These are phyloP conservation scores for Drosophila vallismaia DNA, from an alignment of 2,888 invertebrate species.

Conservation along the genomic window DNA sequence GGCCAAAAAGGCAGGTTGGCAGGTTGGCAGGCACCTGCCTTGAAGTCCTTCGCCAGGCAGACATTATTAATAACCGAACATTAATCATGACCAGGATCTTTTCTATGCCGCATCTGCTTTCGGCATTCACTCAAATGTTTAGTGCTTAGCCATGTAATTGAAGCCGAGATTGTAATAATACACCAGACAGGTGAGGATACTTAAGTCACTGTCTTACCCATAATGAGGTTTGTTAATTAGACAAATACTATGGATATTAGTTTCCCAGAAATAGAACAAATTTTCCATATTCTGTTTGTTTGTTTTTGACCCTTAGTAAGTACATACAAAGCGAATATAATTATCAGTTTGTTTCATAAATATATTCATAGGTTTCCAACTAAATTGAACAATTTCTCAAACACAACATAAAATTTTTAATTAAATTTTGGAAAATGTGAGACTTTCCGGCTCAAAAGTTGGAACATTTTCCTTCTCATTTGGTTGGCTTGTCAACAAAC, in stretches of 20 bases:
- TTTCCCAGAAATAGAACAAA: not conserved
- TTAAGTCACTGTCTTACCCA: constrained; percentile 17
- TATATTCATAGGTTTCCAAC: constrained; percentile 5
- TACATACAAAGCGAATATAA: not conserved
- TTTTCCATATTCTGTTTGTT: not conserved
- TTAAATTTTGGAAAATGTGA: constrained; percentile 32
- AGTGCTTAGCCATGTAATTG: constrained; percentile 64
- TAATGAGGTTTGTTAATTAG: constrained; percentile 28
- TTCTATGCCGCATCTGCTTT: constrained; percentile 56
- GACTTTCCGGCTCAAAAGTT: not conserved
- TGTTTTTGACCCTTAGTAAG: not conserved
- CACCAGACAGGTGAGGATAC: constrained; percentile 39
- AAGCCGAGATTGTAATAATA: constrained; percentile 55
- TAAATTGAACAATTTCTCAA: constrained; percentile 13
- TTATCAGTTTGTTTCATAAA: constrained; percentile 1
- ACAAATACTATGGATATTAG: constrained; percentile 4
- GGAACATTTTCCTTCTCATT: constrained; percentile 65
- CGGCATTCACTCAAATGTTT: constrained; percentile 59
- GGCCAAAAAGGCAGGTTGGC: constrained; percentile 52
- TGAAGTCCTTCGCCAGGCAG: constrained; percentile 33
- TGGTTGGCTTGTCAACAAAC: constrained; percentile 55
- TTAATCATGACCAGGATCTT: constrained; percentile 58
- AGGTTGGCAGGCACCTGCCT: constrained; percentile 46
- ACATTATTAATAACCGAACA: constrained; percentile 70
- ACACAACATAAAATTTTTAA: constrained; percentile 26